Conservation (phyloP, 1,140 invertebrate species). For the Daktulosphaira vitifoliae region DNA sequence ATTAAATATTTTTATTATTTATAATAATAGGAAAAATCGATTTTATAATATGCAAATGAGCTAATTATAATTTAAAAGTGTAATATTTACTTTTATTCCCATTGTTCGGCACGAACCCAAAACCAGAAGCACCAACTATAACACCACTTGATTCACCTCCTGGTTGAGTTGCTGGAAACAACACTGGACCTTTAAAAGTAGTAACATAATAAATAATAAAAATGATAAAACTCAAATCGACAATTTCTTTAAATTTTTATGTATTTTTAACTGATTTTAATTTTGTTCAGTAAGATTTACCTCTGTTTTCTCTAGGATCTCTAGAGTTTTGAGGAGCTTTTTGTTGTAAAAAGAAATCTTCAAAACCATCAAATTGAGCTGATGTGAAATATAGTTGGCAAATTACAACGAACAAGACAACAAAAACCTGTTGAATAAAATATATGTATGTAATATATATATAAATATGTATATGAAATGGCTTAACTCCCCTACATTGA, state of each 20-base stretch:
- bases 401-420: neutral
- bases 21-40: no score
- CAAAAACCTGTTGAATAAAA: neutral
- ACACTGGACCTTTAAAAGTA: constrained; percentile 52
- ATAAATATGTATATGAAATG: no score
- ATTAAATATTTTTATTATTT: no score
- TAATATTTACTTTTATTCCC: constrained; percentile 35
- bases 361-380: constrained; percentile 5
- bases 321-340: neutral
- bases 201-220: no score
- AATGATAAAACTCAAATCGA: no score
- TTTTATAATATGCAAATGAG: no score
- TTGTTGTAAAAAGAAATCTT: neutral
- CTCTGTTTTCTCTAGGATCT: constrained; percentile 2
- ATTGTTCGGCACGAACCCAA: constrained; percentile 62
- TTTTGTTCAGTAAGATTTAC: no score
- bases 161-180: constrained; percentile 50
- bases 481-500: no score
- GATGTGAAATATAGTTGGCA: constrained; percentile 9
- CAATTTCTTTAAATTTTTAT: no score
- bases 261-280: no score
- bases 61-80: neutral
- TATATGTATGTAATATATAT: no score
- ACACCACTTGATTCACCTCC: constrained; percentile 60
- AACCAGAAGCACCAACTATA: constrained; percentile 60